Percentiles rank a stretch among this genome's conserved stretches.
phyloP scores from a whole-genome alignment of 2,888 invertebrate species.

The Hypomecis punctinalis region DNA sequence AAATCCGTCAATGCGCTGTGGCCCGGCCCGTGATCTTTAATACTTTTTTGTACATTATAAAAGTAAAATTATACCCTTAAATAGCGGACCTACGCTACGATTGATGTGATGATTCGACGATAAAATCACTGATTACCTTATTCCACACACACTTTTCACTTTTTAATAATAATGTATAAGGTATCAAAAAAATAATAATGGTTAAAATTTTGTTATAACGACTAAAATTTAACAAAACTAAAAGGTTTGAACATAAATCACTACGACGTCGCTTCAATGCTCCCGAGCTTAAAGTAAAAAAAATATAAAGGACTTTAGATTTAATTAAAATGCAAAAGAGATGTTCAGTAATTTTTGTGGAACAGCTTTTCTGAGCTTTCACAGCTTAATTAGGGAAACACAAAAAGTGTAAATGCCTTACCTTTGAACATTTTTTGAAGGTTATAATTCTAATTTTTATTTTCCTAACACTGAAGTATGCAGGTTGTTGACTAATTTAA shows the following conservation, averaged over 20 bases:
- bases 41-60: too few species aligned
- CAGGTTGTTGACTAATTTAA: too few species aligned
- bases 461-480: background rate
- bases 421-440: background rate
- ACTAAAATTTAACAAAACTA: slow-evolving; percentile 1
- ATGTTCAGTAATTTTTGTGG: slow-evolving; percentile 17
- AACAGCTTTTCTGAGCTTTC: slow-evolving; percentile 14
- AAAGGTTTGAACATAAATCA: slow-evolving; percentile 6
- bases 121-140: too few species aligned
- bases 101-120: too few species aligned
- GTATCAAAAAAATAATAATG: too few species aligned
- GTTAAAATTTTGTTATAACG: too few species aligned
- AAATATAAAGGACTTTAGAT: slow-evolving; percentile 7
- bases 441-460: background rate
- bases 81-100: too few species aligned
- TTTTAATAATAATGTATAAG: too few species aligned
- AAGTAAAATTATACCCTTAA: too few species aligned
- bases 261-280: slow-evolving; percentile 3
- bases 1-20: too few species aligned
- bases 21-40: too few species aligned
- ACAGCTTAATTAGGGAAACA: slow-evolving; percentile 24
- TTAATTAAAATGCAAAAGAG: slow-evolving; percentile 28
- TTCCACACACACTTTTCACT: too few species aligned
- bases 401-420: background rate
- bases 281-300: slow-evolving; percentile 5